Evolutionary conservation across 23 tunicate genomes (phyloP).

Genomic region (Halocynthia aurantium): DNA sequence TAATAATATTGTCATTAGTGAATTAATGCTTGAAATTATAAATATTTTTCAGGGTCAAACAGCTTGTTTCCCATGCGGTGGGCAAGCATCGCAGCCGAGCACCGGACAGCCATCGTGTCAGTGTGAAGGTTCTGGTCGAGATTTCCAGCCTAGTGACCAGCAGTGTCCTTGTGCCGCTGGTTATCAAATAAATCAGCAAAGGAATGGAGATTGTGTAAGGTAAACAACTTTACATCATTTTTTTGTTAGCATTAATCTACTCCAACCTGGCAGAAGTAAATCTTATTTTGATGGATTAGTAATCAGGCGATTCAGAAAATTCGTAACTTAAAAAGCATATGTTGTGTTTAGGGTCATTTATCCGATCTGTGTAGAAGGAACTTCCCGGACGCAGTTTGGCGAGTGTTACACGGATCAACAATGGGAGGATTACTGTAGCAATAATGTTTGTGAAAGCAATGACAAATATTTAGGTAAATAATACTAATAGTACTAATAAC

Average conservation of each 20-base stretch:
- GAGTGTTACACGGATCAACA: conserved; percentile 55
- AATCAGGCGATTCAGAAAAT: not conserved
- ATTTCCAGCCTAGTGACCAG: conserved; percentile 92
- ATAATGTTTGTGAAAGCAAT: conserved; percentile 11
- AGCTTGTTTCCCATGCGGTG: conserved; percentile 91
- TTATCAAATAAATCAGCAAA: conserved; percentile 36
- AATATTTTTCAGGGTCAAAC: conserved; percentile 57
- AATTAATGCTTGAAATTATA: not conserved
- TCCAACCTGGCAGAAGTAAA: not conserved
- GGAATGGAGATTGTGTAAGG: conserved; percentile 94
- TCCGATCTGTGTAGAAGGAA: conserved; percentile 66
- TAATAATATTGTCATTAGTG: too few species aligned
- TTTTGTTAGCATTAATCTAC: not conserved
- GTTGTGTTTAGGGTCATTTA: conserved; percentile 40
- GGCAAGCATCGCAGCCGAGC: conserved; percentile 77
- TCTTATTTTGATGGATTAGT: not conserved
- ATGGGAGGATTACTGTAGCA: conserved; percentile 56
- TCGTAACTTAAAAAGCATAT: too few species aligned
- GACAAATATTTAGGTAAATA: conserved; percentile 25
- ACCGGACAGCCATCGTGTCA: conserved; percentile 71
- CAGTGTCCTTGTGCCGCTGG: conserved; percentile 96
- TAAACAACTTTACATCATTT: not conserved
- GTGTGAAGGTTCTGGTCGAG: conserved; percentile 91
- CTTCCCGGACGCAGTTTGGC: conserved; percentile 64
- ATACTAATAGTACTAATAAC: not conserved